A percentile compares a stretch with the other conserved stretches of the same genome.
Conservation (phyloP, 2,113 vertebrate species). For the Syngnathus typhle region DNA sequence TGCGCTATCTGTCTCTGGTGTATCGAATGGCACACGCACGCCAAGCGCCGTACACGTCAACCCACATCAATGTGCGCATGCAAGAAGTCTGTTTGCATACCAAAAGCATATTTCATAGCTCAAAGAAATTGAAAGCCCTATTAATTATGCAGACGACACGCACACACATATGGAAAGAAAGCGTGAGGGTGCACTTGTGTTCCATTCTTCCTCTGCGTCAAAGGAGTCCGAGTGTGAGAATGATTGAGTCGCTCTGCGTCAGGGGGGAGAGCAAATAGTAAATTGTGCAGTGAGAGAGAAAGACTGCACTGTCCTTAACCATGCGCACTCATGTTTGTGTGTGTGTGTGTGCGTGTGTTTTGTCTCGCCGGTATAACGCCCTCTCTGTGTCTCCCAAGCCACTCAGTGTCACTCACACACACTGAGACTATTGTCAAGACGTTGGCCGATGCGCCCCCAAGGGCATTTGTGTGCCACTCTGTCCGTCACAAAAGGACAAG, state of each 20-base stretch:
- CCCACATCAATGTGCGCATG: conserved; percentile 13
- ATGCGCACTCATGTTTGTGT: conserved; percentile 23
- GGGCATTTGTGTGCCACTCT: conserved; percentile 62
- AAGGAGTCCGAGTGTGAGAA: conserved; percentile 58
- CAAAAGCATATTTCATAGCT: conserved; percentile 61
- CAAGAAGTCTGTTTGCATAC: conserved; percentile 60
- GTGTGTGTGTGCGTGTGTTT: conserved; percentile 33
- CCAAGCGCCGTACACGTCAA: conserved; percentile 4
- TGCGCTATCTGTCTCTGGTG: conserved; percentile 56
- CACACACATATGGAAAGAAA: conserved; percentile 4
- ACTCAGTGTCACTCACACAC: conserved; percentile 64
- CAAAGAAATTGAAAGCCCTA: conserved; percentile 56
- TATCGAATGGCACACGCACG: conserved; percentile 23
- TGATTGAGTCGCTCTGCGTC: conserved; percentile 65
- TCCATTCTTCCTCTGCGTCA: conserved; percentile 61
- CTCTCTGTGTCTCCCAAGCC: conserved; percentile 62
- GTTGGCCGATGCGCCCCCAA: conserved; percentile 45
- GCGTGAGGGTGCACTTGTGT: conserved; percentile 46
- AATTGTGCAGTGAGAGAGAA: conserved; percentile 52
- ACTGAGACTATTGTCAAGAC: conserved; percentile 68
- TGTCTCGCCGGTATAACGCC: conserved; percentile 65
- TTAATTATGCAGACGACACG: conserved; percentile 58
- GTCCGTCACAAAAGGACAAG: conserved; percentile 62
- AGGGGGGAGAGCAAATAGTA: conserved; percentile 55
- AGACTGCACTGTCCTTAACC: conserved; percentile 63